Base-by-base conservation (phyloP, 1,140 invertebrate genomes). In the Colletes latitarsis region DNA sequence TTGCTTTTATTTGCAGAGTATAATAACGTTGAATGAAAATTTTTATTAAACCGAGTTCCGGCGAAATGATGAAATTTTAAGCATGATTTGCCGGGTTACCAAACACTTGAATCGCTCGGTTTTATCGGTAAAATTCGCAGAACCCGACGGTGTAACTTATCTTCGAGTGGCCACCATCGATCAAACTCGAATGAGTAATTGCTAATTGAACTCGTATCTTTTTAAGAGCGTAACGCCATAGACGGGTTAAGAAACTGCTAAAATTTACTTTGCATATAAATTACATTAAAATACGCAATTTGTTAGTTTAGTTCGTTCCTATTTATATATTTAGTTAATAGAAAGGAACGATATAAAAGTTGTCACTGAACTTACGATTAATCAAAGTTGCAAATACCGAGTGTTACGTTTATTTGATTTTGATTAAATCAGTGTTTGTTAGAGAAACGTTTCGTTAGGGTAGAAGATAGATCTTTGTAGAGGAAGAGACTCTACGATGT, bases 131-230 rank as follows among this genome's bases (percentile, higher is more conserved):
- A 68, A 83, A 83, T 84, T 84, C 81, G 75, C 66, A 83, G 82
- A 79, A 78, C 67, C 75, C 69, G 63, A 43, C 74, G 43, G 64
- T 66, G 53, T 84, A 84, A 84, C 75, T 84, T 70, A 64, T 53
- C 67, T 64, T 84, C 68, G 30, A 83, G 71, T 83, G 57, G 58
- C 41, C 39, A 63, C 52, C 83, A 85, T 85, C 77, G 82, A 85
- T 85, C 82, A 83, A 83, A 85, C 82, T 75, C 70, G 82, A 74
- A 70, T 64, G 68, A 82, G 69, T 70, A 62, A 63, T 41, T 83
- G 68, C 83, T 82, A 85, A 83, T 85, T 82, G 83, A 83, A 60
- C 66, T 83, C 70, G 46, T 79, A 84, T 58, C 76, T 74, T 55
- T 67, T 66, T 69, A 53, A 83, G 81, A 67, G 81, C 64, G 63